Percentiles rank a stretch among this genome's conserved stretches.
Conservation (phyloP, 2,888 invertebrate genomes). For the Notocelia uddmanniana region DNA sequence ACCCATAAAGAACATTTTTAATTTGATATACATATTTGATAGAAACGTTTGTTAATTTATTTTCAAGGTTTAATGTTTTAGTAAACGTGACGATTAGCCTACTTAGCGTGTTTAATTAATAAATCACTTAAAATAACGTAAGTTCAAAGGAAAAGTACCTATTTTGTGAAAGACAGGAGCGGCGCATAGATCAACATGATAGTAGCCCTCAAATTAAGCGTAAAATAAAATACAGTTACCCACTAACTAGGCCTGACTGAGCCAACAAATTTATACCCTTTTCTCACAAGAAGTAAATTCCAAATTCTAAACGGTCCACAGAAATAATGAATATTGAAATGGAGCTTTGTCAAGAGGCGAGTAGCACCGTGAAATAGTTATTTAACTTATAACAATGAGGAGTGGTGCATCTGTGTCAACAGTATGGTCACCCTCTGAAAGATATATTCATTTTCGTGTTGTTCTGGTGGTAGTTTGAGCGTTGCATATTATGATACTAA, state of each 20-base stretch:
- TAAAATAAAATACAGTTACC: conserved; percentile 32
- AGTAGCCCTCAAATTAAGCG: conserved; percentile 18
- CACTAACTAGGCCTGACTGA: conserved; percentile 24
- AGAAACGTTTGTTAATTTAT: background rate
- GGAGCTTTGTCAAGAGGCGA: conserved; percentile 37
- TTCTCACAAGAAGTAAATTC: conserved; percentile 29
- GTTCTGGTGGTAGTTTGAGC: background rate
- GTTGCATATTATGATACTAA: background rate
- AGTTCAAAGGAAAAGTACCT: too few relatives aligned
- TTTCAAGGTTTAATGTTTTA: background rate
- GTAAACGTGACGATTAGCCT: background rate
- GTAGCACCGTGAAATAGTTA: conserved; percentile 34
- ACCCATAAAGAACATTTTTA: conserved; percentile 3
- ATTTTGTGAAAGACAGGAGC: background rate
- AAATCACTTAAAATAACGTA: too few relatives aligned
- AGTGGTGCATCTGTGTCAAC: conserved; percentile 42
- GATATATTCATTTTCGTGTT: conserved; percentile 27
- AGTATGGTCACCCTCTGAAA: conserved; percentile 23
- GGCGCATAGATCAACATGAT: background rate
- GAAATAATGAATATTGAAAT: conserved; percentile 44
- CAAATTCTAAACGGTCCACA: conserved; percentile 42
- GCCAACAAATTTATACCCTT: conserved; percentile 28
- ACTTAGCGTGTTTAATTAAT: too few relatives aligned
- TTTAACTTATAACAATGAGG: conserved; percentile 39
- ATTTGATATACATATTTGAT: background rate